A percentile compares a stretch with the other conserved stretches of the same genome.
phyloP scores from a whole-genome alignment of 2,888 invertebrate species.

The Brassicogethes aeneus region DNA sequence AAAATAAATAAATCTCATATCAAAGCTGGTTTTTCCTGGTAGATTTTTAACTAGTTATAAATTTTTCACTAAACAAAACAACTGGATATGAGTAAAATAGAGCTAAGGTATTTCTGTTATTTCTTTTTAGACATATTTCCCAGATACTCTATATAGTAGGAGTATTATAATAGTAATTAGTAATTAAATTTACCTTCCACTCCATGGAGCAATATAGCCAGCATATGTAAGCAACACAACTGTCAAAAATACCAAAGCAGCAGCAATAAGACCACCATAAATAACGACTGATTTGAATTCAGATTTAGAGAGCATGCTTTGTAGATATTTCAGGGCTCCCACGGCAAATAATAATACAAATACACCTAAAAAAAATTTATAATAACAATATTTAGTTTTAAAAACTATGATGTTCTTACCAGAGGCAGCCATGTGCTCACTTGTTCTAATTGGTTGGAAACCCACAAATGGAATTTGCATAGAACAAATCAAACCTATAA shows the following conservation, averaged over 20 bases:
- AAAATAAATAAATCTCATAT: too few relatives aligned
- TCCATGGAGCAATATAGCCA: constrained; percentile 95
- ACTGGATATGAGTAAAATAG: too few relatives aligned
- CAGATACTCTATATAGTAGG: too few relatives aligned
- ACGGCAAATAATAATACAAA: constrained; percentile 90
- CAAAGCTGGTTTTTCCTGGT: too few relatives aligned
- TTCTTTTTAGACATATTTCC: too few relatives aligned
- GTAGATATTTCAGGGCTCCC: constrained; percentile 76
- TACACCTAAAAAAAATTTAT: constrained; percentile 58
- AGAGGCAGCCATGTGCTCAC: constrained; percentile 98
- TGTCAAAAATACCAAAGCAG: constrained; percentile 68
- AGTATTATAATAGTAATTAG: too few relatives aligned
- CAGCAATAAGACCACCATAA: constrained; percentile 66
- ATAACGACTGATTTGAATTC: constrained; percentile 85
- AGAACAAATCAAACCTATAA: constrained; percentile 86
- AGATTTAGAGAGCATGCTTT: constrained; percentile 75
- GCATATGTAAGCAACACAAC: constrained; percentile 87
- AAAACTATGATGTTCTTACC: constrained; percentile 42
- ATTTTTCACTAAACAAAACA: too few relatives aligned
- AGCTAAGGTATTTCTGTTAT: too few relatives aligned
- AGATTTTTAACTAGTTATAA: too few relatives aligned
- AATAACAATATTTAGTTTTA: constrained; percentile 4
- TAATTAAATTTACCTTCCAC: constrained; percentile 67
- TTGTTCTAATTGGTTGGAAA: constrained; percentile 97
- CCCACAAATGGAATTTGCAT: constrained; percentile 98